phyloP scores from a whole-genome alignment of 2,888 invertebrate species.

The Brenthis daphne region DNA sequence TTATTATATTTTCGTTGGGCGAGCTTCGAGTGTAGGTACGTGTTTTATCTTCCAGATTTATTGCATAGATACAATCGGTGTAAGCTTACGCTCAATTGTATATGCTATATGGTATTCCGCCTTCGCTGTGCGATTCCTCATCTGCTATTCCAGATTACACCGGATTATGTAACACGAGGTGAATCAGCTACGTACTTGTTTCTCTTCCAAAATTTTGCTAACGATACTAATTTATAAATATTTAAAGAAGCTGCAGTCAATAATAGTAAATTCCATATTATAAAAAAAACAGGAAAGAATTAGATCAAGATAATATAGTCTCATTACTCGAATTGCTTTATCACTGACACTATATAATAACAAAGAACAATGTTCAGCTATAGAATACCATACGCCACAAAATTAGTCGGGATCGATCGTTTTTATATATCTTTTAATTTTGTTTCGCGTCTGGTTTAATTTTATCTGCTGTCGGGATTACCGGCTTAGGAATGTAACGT shows the following conservation, averaged over 20 bases:
- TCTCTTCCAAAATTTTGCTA: conserved; percentile 6
- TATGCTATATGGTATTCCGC: conserved; percentile 58
- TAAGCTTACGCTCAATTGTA: conserved; percentile 64
- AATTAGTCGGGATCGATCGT: conserved; percentile 77
- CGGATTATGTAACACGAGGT: conserved; percentile 34
- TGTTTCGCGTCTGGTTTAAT: conserved; percentile 82
- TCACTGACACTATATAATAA: conserved; percentile 51
- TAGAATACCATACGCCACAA: conserved; percentile 74
- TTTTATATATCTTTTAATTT: conserved; percentile 80
- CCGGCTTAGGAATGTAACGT: conserved; percentile 80
- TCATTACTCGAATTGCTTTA: conserved; percentile 52
- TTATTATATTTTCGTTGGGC: conserved; percentile 55
- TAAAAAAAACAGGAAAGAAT: conserved; percentile 41
- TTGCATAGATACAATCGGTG: conserved; percentile 73
- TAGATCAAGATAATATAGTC: conserved; percentile 50
- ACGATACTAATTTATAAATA: conserved; percentile 1
- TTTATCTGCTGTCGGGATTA: conserved; percentile 81
- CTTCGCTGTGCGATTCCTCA: conserved; percentile 43
- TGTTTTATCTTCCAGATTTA: conserved; percentile 75
- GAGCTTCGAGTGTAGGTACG: conserved; percentile 49
- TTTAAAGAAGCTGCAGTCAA: background rate
- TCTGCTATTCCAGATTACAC: conserved; percentile 37
- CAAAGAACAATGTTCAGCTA: conserved; percentile 52
- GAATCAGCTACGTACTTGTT: conserved; percentile 24
- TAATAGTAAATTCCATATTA: conserved; percentile 18